Evolutionary conservation across 2,888 invertebrate species (phyloP).

Genomic region (Dromius quadrimaculatus): DNA sequence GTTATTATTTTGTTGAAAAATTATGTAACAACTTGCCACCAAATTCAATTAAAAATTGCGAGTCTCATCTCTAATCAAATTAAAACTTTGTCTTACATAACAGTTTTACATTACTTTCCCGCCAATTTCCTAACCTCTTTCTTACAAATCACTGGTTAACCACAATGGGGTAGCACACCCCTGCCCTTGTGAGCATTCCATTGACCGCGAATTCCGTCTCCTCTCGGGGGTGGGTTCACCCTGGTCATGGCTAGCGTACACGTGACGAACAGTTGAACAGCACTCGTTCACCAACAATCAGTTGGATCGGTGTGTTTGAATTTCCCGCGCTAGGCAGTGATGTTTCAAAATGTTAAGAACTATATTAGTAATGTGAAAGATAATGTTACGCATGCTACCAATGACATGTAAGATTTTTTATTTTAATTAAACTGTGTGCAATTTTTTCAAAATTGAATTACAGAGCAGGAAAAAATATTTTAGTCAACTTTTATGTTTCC

Average conservation of each 20-base stretch:
- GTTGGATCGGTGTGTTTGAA: not conserved
- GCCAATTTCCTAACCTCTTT: not conserved
- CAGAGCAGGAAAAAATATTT: too few species aligned
- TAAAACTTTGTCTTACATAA: too few species aligned
- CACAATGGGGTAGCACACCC: not conserved
- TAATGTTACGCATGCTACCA: slow-evolving; percentile 60
- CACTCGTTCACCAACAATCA: slow-evolving; percentile 3
- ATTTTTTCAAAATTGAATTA: not conserved
- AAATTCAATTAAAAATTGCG: slow-evolving; percentile 4
- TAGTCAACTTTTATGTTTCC: too few species aligned
- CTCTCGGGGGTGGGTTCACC: slow-evolving; percentile 2
- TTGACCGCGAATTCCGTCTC: not conserved
- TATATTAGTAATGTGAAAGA: slow-evolving; percentile 61
- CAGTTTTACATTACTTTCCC: too few species aligned
- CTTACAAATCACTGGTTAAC: slow-evolving; percentile 11
- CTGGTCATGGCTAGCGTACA: slow-evolving; percentile 13
- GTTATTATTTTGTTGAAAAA: too few species aligned
- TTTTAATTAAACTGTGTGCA: not conserved
- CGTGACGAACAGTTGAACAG: slow-evolving; percentile 13
- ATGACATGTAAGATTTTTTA: slow-evolving; percentile 61
- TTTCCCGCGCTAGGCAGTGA: slow-evolving; percentile 49
- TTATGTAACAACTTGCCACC: not conserved
- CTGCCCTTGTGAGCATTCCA: not conserved
- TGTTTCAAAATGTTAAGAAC: slow-evolving; percentile 64
- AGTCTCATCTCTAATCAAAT: too few species aligned